Percentiles rank a stretch among this genome's conserved stretches.
Conservation (phyloP, 2,797 vertebrate species). For the Chanos chanos region DNA sequence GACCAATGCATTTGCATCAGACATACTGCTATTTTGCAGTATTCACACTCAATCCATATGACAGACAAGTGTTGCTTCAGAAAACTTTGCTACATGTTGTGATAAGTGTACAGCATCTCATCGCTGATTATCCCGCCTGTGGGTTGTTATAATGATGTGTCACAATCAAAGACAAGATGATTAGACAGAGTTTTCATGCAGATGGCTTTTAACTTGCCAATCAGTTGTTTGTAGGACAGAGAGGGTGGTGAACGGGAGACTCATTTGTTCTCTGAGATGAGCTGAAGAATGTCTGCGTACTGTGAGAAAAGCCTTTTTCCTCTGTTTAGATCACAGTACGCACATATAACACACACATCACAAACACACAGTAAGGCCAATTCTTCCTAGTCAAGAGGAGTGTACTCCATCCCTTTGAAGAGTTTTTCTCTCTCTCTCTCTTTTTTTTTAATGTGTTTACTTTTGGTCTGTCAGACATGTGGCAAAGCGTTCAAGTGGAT, state of each 20-base stretch:
- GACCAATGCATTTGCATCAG: constrained; percentile 38
- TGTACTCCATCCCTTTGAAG: constrained; percentile 20
- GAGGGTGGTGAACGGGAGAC: constrained; percentile 34
- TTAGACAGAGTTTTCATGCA: constrained; percentile 58
- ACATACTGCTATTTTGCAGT: constrained; percentile 13
- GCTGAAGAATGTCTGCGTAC: constrained; percentile 6
- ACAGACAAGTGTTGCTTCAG: constrained; percentile 5
- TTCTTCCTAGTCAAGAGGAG: no score
- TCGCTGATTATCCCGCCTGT: constrained; percentile 47
- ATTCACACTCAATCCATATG: not conserved
- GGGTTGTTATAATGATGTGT: constrained; percentile 49
- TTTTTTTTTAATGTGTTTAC: constrained; percentile 41
- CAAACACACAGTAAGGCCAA: not conserved
- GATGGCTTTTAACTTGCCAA: constrained; percentile 57
- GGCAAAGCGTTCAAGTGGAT: not conserved
- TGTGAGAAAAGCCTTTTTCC: not conserved
- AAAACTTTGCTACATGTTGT: not conserved
- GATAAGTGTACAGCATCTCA: constrained; percentile 17
- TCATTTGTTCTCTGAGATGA: constrained; percentile 59
- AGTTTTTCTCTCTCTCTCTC: no score
- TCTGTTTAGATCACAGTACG: constrained; percentile 59
- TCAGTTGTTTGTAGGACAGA: constrained; percentile 50
- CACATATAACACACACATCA: constrained; percentile 53
- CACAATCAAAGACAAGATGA: constrained; percentile 48
- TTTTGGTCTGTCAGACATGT: constrained; percentile 33